Percentiles rank a stretch among this genome's conserved stretches.
Conservation (phyloP, 2,113 vertebrate species). For the Bungarus multicinctus region DNA sequence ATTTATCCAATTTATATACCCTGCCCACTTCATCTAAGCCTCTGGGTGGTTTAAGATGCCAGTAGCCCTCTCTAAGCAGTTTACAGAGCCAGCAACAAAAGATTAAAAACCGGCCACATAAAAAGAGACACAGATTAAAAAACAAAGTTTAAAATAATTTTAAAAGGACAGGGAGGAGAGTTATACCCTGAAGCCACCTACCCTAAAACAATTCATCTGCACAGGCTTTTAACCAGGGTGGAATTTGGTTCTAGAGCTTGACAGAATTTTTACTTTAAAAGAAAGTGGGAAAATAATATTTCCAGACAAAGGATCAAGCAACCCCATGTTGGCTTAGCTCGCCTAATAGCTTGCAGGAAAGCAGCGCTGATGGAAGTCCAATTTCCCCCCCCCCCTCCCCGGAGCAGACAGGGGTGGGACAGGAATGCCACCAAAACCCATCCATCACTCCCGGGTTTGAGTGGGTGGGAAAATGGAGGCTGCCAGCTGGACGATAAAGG, state of each 20-base stretch:
- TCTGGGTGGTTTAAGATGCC: too few relatives aligned
- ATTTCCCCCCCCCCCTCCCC: too few relatives aligned
- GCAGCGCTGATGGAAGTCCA: background rate
- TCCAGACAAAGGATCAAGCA: background rate
- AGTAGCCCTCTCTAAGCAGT: too few relatives aligned
- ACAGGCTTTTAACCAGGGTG: background rate
- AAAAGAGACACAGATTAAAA: background rate
- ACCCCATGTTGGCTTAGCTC: background rate
- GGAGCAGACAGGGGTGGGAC: too few relatives aligned
- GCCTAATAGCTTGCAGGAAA: background rate
- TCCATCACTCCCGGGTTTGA: background rate
- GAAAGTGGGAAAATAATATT: background rate
- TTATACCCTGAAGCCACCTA: background rate
- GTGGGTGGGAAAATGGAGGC: background rate
- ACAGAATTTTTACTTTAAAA: background rate
- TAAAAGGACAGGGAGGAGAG: background rate
- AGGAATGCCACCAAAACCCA: background rate
- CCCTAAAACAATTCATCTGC: background rate
- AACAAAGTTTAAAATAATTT: background rate
- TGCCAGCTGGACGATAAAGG: background rate
- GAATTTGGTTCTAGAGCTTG: background rate
- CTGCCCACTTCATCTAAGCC: too few relatives aligned
- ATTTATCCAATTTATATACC: too few relatives aligned
- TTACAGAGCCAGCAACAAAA: background rate
- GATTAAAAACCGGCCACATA: background rate